Conservation (phyloP, 2,797 vertebrate species). For the Myiotriccus ornatus region DNA sequence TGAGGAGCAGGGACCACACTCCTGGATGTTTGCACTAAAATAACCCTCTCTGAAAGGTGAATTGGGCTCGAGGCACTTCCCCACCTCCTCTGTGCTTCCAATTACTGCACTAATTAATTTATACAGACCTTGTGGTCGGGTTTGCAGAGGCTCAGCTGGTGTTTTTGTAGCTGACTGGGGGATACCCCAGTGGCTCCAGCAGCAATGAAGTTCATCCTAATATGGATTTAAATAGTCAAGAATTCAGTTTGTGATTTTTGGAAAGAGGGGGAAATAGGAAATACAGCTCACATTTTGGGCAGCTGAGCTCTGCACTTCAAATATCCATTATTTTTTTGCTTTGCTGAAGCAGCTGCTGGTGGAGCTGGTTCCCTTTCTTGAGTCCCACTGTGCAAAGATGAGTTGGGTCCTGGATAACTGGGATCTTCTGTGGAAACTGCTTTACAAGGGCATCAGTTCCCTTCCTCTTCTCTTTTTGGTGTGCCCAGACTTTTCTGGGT, state of each 20-base stretch:
- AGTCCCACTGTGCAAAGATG: background rate
- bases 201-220: background rate
- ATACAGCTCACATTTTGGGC: background rate
- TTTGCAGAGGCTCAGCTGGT: background rate
- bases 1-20: background rate
- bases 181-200: background rate
- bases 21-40: background rate
- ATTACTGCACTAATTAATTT: background rate
- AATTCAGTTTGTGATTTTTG: background rate
- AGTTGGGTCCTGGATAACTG: background rate
- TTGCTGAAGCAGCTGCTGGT: background rate
- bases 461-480: background rate
- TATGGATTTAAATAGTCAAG: rapidly evolving
- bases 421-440: background rate
- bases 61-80: background rate
- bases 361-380: background rate
- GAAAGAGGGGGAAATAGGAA: background rate
- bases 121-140: background rate
- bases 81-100: background rate
- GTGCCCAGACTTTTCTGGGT: background rate
- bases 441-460: background rate
- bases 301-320: background rate
- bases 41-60: background rate
- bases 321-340: background rate
- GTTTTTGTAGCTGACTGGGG: background rate